Evolutionary conservation across 2,113 vertebrate genomes (phyloP), one percentile per base, ranked within the genome.

Genomic region (Centrocercus urophasianus): DNA sequence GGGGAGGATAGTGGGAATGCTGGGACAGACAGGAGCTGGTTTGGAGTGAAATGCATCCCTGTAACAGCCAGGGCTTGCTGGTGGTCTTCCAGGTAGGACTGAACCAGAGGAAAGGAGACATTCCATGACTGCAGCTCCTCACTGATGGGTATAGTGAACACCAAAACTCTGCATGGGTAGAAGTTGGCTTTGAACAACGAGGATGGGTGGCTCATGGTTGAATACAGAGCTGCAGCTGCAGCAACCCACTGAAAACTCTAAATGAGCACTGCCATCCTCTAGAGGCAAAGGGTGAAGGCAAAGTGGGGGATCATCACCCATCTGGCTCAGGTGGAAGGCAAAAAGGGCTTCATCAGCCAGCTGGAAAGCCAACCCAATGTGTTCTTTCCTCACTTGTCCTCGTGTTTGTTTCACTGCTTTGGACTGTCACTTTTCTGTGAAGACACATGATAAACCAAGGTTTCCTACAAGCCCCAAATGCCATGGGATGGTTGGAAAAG

Each of bases 401-500:
- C 28, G 28, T 17, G 30, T 42, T 38, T 16, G 81, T 56, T 77
- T 11, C 38, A 7, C 11, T 11, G 21, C 24, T 38, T 30, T 0
- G 22, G 64, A n/a, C 16, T 2, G 1, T 1, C 30, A 1, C 18
- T 7, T 14, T 3, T 45, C 36, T 64, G 61, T 28, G 15, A 40
- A 34, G 36, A 40, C 2, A 25, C 3, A 20, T 7, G n/a, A 32
- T 1, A 12, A 81, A 50, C 5, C 48, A 47, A 69, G 57, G 20
- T 27, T 40, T 25, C 30, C 2, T 1, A 52, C 28, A 43, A 10
- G 13, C 81, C 7, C 40, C 11, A 0, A 2, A 0, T 13, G 27
- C 21, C 30, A 14, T 0, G 2, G 40, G 45, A n/a, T 0, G 10
- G 8, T 1, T 0, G 1, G 88, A 32, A 30, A 57, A 32, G 17